Percentiles rank a stretch among this genome's conserved stretches.
Conservation (phyloP, 2,888 invertebrate species). For the Cotesia congregata region DNA sequence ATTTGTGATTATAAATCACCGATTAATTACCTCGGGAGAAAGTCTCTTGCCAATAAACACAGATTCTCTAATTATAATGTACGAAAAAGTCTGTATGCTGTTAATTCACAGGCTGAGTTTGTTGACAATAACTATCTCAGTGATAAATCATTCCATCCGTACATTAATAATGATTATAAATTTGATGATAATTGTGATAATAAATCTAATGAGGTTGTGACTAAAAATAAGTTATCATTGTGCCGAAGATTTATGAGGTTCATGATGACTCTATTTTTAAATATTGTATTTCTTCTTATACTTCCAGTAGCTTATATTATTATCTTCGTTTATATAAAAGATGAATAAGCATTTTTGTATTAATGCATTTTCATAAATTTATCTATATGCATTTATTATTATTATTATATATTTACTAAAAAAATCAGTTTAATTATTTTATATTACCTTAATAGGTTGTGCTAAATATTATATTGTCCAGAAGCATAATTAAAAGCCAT, state of each 20-base stretch:
- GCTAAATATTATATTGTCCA: neutral
- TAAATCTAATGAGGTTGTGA: neutral
- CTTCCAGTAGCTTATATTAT: slow-evolving; percentile 55
- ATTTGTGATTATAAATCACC: neutral
- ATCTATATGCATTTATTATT: too few species aligned
- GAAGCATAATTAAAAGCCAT: neutral
- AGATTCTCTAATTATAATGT: neutral
- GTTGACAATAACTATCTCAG: neutral
- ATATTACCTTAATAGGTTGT: neutral
- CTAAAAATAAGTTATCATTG: slow-evolving; percentile 20
- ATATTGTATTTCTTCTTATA: slow-evolving; percentile 55
- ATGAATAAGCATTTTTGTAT: slow-evolving; percentile 25
- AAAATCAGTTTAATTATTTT: neutral
- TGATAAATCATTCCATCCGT: neutral
- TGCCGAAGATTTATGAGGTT: slow-evolving; percentile 38
- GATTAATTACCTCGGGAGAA: neutral
- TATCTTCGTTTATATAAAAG: slow-evolving; percentile 41
- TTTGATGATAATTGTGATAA: neutral
- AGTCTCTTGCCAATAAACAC: neutral
- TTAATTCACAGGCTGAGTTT: neutral
- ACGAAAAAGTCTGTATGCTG: neutral
- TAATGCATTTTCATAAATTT: neutral
- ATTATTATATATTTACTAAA: too few species aligned
- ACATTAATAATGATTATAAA: neutral
- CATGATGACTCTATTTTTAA: slow-evolving; percentile 49